Base-by-base conservation (phyloP, 2,888 invertebrate genomes). In the Xestoiulus laeticollis region DNA sequence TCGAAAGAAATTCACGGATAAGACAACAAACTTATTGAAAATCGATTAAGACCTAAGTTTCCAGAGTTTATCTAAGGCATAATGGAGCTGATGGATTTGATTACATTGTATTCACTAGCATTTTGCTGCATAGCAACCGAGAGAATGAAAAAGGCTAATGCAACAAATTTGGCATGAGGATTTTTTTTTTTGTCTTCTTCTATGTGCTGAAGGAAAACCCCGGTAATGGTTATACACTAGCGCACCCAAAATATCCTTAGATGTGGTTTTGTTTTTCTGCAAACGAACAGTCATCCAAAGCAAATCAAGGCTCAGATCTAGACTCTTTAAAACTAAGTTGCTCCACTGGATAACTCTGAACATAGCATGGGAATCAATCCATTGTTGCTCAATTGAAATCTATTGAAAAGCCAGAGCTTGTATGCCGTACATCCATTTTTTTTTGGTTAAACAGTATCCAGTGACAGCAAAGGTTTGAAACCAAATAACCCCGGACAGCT, bases 1-100 rank as follows among this genome's bases (percentile, higher is more conserved):
- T 59, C 59, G 59, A 59, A 59, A 59, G 59, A 59, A 59, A 59
- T 59, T 59, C 59, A 5, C 59, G 59, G 59, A 59, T 59, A 59
- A 59, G 59, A 59, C 59, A 59, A 59, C 59, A 59, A 59, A 59
- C 59, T 19, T 19, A 59, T 59, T 59, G 59, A 59, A 59, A 59
- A 59, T 59, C 59, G 59, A 59, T 59, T 59, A 59, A 59, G 59
- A 22, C 59, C 59, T 59, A 59, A 59, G 59, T 59, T 59, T 59
- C 59, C 59, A 59, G 59, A 59, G 59, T 59, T 59, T 59, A 59
- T 59, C 59, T 59, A 59, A 59, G 59, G 59, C 59, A 59, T 59
- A 59, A 59, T 59, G 59, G 59, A 59, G 59, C 59, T 59, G 59
- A 59, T 59, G 59, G 59, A n/a, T 59, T 59, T 59, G 59, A 59